Conservation (phyloP, 64 coral and sea anemone genomes). For the Anthopleura sola region DNA sequence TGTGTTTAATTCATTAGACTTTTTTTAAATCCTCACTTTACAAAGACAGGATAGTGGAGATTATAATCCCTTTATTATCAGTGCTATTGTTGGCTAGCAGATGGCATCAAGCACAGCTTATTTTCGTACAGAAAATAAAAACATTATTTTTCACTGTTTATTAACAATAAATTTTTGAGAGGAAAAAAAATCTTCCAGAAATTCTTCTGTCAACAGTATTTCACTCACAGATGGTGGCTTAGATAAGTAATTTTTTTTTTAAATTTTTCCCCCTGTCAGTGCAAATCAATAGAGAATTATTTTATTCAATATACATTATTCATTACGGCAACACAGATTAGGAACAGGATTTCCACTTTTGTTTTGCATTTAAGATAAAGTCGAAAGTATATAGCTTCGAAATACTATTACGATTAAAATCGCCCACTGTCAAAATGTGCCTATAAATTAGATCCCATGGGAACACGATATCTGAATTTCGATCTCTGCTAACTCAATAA, state of each 20-base stretch:
- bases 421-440: neutral
- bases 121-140: neutral
- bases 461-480: slow-evolving; percentile 12
- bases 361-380: neutral
- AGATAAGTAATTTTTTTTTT: neutral
- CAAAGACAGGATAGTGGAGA: neutral
- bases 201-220: neutral
- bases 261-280: neutral
- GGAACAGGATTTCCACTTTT: slow-evolving; percentile 1
- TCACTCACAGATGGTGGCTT: neutral
- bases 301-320: neutral
- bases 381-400: neutral
- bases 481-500: neutral
- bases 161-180: neutral
- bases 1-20: neutral
- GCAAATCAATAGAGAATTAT: neutral
- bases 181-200: neutral
- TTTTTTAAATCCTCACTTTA: neutral
- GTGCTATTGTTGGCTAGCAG: slow-evolving; percentile 9
- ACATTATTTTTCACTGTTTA: neutral
- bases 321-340: neutral
- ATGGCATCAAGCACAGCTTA: slow-evolving; percentile 4
- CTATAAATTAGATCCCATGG: neutral
- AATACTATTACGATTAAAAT: neutral
- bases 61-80: slow-evolving; percentile 12